phyloP scores from a whole-genome alignment of 2,797 vertebrate genomes.

The Thaleichthys pacificus region DNA sequence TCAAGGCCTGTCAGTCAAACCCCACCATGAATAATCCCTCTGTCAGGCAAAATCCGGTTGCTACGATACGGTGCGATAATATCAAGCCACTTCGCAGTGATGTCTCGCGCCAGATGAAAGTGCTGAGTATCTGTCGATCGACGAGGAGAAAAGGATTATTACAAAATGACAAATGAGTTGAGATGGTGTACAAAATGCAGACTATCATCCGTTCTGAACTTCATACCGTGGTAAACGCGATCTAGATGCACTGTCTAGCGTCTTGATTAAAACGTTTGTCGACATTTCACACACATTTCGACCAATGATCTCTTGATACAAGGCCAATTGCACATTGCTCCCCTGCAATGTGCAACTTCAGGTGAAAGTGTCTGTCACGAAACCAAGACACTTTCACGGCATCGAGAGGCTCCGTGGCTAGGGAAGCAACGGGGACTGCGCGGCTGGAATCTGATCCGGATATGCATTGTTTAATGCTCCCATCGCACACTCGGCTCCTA shows the following conservation, averaged over 20 bases:
- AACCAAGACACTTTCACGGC: neutral
- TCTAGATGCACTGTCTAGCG: no score
- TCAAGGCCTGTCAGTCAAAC: slow-evolving; percentile 57
- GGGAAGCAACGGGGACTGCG: neutral
- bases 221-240: no score
- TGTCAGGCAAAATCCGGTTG: no score
- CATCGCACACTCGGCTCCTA: neutral
- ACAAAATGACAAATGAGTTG: no score
- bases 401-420: neutral
- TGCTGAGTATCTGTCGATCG: neutral
- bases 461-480: neutral
- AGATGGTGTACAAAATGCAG: neutral
- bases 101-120: neutral
- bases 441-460: neutral
- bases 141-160: neutral
- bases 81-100: neutral
- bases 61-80: neutral
- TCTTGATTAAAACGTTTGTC: no score
- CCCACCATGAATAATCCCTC: slow-evolving; percentile 49
- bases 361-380: neutral
- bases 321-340: no score
- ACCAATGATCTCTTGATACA: no score
- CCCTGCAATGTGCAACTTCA: no score
- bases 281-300: no score
- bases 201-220: neutral